phyloP scores from a whole-genome alignment of 1,140 invertebrate genomes.

The Ctenoplectra terminalis region DNA sequence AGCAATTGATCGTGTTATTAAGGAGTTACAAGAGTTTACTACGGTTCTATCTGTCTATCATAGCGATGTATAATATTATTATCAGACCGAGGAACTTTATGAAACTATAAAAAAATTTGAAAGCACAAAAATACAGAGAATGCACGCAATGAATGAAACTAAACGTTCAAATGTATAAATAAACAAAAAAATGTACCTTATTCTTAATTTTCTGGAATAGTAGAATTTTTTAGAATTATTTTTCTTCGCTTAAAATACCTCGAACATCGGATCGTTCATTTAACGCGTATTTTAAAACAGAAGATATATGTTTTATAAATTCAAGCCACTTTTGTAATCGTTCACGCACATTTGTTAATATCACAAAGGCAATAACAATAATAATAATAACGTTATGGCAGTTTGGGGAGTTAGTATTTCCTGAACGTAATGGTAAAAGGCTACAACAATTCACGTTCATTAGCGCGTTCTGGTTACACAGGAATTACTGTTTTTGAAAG shows the following conservation, averaged over 20 bases:
- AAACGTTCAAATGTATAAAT: not conserved
- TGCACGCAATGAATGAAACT: too few species aligned
- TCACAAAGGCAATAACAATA: not conserved
- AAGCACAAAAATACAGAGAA: too few species aligned
- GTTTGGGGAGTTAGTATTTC: not conserved
- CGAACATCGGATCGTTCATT: too few species aligned
- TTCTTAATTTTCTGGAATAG: not conserved
- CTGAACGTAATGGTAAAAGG: not conserved
- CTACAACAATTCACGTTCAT: not conserved
- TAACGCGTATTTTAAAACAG: not conserved
- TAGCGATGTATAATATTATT: too few species aligned
- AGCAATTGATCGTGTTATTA: not conserved
- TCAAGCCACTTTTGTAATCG: not conserved
- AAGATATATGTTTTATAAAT: not conserved
- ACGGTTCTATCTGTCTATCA: too few species aligned
- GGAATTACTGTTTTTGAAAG: constrained; percentile 6
- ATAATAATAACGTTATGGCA: not conserved
- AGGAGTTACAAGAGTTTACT: too few species aligned
- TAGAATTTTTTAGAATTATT: not conserved
- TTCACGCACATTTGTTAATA: not conserved
- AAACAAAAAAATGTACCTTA: not conserved
- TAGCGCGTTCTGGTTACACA: not conserved
- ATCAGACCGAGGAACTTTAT: too few species aligned
- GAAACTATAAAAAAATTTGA: too few species aligned
- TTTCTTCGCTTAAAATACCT: too few species aligned